phyloP scores from a whole-genome alignment of 2,888 invertebrate genomes.

The Rhodophaea formosa region DNA sequence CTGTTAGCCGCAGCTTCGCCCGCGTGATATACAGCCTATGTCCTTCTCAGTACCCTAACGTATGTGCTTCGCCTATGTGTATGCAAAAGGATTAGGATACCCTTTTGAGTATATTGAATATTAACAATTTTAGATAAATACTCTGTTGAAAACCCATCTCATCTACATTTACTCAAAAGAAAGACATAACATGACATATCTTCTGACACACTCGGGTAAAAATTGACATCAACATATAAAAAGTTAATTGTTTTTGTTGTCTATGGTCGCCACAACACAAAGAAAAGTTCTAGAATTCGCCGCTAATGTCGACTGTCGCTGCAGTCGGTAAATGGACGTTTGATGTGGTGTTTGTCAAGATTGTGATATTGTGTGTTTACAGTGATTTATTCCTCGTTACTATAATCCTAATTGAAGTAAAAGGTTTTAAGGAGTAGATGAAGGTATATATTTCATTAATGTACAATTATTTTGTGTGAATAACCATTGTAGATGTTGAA shows the following conservation, averaged over 20 bases:
- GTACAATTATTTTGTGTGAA: constrained; percentile 37
- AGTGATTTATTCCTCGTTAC: constrained; percentile 73
- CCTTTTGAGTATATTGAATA: too few species aligned
- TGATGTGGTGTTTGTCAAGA: constrained; percentile 84
- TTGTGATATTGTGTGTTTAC: constrained; percentile 84
- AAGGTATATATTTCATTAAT: constrained; percentile 71
- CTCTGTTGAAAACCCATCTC: too few species aligned
- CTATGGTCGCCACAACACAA: constrained; percentile 56
- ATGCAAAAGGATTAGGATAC: too few species aligned
- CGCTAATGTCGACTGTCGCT: constrained; percentile 72
- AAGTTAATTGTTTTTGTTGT: constrained; percentile 31
- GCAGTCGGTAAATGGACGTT: constrained; percentile 85
- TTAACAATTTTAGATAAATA: too few species aligned
- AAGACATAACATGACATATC: not conserved
- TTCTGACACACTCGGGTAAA: not conserved
- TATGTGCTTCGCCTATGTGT: too few species aligned
- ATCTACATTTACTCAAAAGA: not conserved
- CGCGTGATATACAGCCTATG: too few species aligned
- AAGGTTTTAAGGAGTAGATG: constrained; percentile 84
- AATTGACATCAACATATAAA: not conserved
- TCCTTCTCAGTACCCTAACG: too few species aligned
- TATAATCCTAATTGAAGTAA: constrained; percentile 73
- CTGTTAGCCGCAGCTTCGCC: too few species aligned
- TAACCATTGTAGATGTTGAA: constrained; percentile 32
- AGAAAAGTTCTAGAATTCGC: constrained; percentile 60